phyloP scores from a whole-genome alignment of 2,113 vertebrate species.

The Serilophus lunatus region DNA sequence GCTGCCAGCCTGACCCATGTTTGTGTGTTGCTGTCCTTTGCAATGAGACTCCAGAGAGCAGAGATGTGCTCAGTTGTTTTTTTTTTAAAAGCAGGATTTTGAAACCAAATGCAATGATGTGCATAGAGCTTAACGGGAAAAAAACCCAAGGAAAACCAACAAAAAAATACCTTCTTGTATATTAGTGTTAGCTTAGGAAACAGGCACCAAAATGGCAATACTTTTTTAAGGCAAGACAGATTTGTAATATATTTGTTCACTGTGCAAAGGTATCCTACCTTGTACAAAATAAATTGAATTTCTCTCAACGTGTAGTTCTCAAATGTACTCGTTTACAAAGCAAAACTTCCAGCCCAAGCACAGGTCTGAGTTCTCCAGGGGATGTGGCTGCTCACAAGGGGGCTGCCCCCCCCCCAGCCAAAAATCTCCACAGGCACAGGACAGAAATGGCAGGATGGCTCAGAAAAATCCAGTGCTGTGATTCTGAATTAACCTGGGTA shows the following conservation, averaged over 20 bases:
- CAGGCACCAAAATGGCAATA: slow-evolving; percentile 75
- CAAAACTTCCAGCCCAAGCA: background rate
- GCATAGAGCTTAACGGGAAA: slow-evolving; percentile 33
- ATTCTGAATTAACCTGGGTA: background rate
- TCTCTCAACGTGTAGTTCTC: slow-evolving; percentile 43
- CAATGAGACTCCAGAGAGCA: background rate
- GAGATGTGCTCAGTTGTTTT: background rate
- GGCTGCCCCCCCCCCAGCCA: no score
- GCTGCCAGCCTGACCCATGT: background rate
- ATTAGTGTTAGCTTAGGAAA: slow-evolving; percentile 36
- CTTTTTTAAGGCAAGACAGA: slow-evolving; percentile 77
- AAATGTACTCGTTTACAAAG: background rate
- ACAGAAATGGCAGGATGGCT: background rate
- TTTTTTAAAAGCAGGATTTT: slow-evolving; percentile 35
- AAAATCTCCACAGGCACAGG: accelerated
- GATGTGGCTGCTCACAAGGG: background rate
- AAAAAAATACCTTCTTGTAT: slow-evolving; percentile 39
- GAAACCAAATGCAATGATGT: slow-evolving; percentile 45
- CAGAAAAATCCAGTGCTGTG: background rate
- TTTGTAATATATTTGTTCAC: slow-evolving; percentile 81
- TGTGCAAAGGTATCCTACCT: slow-evolving; percentile 62
- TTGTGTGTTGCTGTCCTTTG: background rate
- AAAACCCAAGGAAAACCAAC: background rate
- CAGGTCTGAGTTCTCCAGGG: accelerated
- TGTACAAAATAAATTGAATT: slow-evolving; percentile 79